Conservation (phyloP, 2,888 invertebrate species). For the Platycheirus rosarum region DNA sequence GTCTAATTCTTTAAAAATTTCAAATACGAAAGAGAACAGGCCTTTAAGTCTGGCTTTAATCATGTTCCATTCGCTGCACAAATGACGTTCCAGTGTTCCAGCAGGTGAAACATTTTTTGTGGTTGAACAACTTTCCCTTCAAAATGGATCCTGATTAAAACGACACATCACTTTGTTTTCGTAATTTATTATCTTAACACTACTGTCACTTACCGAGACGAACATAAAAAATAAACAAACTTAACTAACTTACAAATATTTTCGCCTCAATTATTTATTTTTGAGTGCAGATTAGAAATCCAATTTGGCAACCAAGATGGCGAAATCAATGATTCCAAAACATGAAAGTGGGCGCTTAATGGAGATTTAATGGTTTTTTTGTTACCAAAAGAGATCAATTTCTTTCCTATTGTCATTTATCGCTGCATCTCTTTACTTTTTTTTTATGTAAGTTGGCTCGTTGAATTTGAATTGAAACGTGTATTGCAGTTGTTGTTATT, state of each 20-base stretch:
- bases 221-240: not conserved
- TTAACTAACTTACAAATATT: not conserved
- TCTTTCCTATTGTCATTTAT: slow-evolving; percentile 40
- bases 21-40: too few species aligned
- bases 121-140: not conserved
- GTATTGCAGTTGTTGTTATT: slow-evolving; percentile 54
- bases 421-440: slow-evolving; percentile 31
- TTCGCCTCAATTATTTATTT: not conserved
- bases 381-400: slow-evolving; percentile 34
- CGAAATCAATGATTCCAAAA: slow-evolving; percentile 2
- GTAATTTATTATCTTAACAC: too few species aligned
- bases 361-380: slow-evolving; percentile 13
- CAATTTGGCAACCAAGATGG: slow-evolving; percentile 23
- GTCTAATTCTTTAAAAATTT: too few species aligned
- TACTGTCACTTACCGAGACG: too few species aligned
- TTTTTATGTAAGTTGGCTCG: slow-evolving; percentile 18
- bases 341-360: slow-evolving; percentile 4
- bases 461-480: slow-evolving; percentile 33
- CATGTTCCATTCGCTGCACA: too few species aligned
- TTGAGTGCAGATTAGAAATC: slow-evolving; percentile 5
- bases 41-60: too few species aligned
- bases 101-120: too few species aligned
- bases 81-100: too few species aligned
- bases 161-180: too few species aligned
- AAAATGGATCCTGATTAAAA: too few species aligned